Percentiles rank a stretch among this genome's conserved stretches.
phyloP scores from a whole-genome alignment of 2,888 invertebrate species.

The Brenthis daphne region DNA sequence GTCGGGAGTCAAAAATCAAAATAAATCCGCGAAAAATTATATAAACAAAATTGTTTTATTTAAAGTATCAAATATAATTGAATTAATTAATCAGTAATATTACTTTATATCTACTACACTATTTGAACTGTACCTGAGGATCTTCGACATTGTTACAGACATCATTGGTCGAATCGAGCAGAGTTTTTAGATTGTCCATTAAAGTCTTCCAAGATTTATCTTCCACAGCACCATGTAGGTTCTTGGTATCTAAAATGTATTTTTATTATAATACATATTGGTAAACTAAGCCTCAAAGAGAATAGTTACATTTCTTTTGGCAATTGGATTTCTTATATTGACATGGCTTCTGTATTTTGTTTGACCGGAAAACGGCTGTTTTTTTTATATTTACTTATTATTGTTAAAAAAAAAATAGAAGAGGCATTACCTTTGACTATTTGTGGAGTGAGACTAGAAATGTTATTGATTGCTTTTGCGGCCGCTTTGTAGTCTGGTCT shows the following conservation, averaged over 20 bases:
- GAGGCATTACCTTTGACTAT: conserved; percentile 52
- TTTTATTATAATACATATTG: neutral
- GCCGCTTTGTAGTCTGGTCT: conserved; percentile 54
- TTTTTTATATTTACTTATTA: neutral
- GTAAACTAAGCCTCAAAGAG: neutral
- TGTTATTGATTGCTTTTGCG: conserved; percentile 49
- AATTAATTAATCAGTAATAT: too few relatives aligned
- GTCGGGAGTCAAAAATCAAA: too few relatives aligned
- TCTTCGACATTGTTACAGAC: conserved; percentile 29
- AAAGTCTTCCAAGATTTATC: conserved; percentile 28
- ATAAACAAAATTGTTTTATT: too few relatives aligned
- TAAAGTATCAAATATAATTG: too few relatives aligned
- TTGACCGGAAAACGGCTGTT: too few relatives aligned
- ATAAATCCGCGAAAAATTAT: too few relatives aligned
- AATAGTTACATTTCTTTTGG: too few relatives aligned
- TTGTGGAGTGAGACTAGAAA: conserved; percentile 54
- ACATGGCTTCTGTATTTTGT: too few relatives aligned
- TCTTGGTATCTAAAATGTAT: conserved; percentile 30
- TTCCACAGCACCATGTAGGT: conserved; percentile 23
- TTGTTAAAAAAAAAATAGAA: neutral
- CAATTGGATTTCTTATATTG: neutral
- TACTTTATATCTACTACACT: neutral
- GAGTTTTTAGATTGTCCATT: conserved; percentile 26
- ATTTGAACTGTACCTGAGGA: conserved; percentile 11
- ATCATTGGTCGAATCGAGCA: conserved; percentile 26